Evolutionary conservation across 1,140 invertebrate species (phyloP), one percentile per base, ranked within the genome.

Genomic region (Manduca sexta): DNA sequence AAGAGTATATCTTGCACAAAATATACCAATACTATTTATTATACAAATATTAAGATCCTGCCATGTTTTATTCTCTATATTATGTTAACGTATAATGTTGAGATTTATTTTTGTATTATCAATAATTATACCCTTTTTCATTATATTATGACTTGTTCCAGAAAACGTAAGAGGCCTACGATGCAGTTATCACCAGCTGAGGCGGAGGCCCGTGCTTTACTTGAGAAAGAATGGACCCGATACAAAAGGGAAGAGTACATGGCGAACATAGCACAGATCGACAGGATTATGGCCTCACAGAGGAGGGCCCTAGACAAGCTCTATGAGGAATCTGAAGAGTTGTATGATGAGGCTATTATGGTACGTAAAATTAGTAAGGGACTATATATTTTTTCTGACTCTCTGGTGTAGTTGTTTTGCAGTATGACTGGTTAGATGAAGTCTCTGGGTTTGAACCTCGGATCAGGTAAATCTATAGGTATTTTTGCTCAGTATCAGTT

Each of bases 271-370:
- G 80, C 89, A 52, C 89, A 90, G 45, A 88, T 96, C 34, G 90
- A 93, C 59, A 86, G 88, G 14, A 86, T 95, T 2, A 61, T 90
- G 12, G 74, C 77, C 41, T 88, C 93, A 0, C 95, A 97, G 74
- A 87, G 91, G 60, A 90, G 87, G 64, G 95, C 96, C 4, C 80
- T 97, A 1, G 88, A 92, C 45, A 92, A 93, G 70, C 79, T 98
- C 0, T 88, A 90, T 64, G 84, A 87, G 21, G 93, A 92, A 63
- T 97, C 94, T 0, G 91, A 94, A 71, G 91, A 95, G 31, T 83
- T 97, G 0, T 97, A 96, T 72, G 86, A 91, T 70, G 92, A 91
- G 74, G 95, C 95, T 10, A 90, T 97, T 60, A 88, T 92, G 87
- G 92, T 94, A 86, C 49, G 49, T 40, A 21, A 18, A 17, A 5